Evolutionary conservation across 2,888 invertebrate genomes (phyloP), one percentile per base, ranked within the genome.

Genomic region (Ypsolopha scabrella): DNA sequence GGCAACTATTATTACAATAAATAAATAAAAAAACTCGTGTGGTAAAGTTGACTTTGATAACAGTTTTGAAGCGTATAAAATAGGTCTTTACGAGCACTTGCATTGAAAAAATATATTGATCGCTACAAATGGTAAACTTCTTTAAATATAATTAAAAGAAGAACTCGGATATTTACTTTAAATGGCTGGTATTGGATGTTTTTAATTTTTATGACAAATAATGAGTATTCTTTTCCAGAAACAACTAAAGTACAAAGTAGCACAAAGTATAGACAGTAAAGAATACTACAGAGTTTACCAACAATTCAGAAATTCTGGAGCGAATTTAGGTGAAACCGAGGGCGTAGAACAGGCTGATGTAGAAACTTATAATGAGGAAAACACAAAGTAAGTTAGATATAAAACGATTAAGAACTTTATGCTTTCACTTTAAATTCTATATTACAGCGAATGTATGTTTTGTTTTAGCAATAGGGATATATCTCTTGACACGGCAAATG

Each of bases 191-290:
- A 24, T 24, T 2, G 24, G 24, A 24, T 24, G n/a, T n/a, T n/a
- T n/a, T n/a, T n/a, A n/a, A n/a, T n/a, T n/a, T n/a, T n/a, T n/a
- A n/a, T n/a, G 4, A 24, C 24, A 24, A 3, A 24, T 4, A 24
- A 24, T 24, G 24, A 24, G 4, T 3, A 3, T 24, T 24, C 24
- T 56, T 63, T 62, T 75, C 46, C 73, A 92, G 91, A 93, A 93
- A 88, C 93, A 94, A 76, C 75, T 95, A 41, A 94, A 95, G 75
- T 95, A 95, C 83, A 96, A 97, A 89, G 94, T 96, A 51, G 97
- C 98, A 0, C 92, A 94, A 52, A 97, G 97, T 70, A 89, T 92
- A 62, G 98, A 99, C 85, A 97, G 97, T 70, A 95, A 95, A 74
- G 92, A 93, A 51, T 96, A 96, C 75, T 97, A 94, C 68, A 90